Conservation (phyloP, 2,113 vertebrate genomes). For the Stegostoma tigrinum region DNA sequence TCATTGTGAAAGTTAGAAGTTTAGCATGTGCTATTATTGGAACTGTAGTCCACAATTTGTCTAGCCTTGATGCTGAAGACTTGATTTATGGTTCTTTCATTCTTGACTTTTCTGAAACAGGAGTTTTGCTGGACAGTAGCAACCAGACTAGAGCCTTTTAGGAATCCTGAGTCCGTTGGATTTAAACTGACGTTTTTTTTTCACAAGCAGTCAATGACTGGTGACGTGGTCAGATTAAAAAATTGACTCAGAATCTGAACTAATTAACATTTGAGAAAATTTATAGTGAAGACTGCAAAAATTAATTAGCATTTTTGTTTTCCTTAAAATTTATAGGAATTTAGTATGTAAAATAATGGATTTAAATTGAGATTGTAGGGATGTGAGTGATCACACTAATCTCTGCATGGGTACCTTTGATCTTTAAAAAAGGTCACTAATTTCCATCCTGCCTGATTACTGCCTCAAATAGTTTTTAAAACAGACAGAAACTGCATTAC, state of each 20-base stretch:
- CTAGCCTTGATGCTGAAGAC: not conserved
- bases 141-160: not conserved
- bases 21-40: not conserved
- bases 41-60: not conserved
- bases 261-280: slow-evolving; percentile 15
- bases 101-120: not conserved
- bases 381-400: not conserved
- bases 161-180: not conserved
- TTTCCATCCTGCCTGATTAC: not conserved
- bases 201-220: not conserved
- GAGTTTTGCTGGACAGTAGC: not conserved
- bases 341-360: not conserved
- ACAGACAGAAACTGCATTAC: not conserved
- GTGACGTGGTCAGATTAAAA: not conserved
- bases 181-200: not conserved
- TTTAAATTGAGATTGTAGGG: not conserved
- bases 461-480: not conserved
- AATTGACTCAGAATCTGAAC: slow-evolving; percentile 14
- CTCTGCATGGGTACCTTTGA: not conserved
- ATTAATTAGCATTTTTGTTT: slow-evolving; percentile 25
- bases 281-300: slow-evolving; percentile 31
- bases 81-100: not conserved
- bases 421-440: not conserved
- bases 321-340: not conserved
- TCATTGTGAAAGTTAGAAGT: not conserved